Evolutionary conservation across 2,888 invertebrate genomes (phyloP), one percentile per base, ranked within the genome.

Genomic region (Meteorus colon): DNA sequence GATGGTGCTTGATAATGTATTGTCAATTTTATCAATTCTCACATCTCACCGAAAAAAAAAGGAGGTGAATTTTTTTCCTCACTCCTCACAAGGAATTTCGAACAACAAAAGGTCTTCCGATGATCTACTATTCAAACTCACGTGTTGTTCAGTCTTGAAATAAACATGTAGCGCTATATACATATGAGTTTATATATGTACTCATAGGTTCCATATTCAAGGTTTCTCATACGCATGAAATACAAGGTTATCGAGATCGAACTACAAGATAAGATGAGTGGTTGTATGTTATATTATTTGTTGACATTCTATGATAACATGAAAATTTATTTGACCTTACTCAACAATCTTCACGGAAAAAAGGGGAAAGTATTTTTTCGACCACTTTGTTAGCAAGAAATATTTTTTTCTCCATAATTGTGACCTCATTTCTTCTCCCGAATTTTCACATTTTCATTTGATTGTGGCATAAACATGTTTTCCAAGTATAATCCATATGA

Each of bases 241-340:
- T 41, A 24, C 75, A 75, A 71, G 75, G 75, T 71, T 75, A 75
- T 71, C 66, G 71, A 75, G 75, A 75, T 75, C 41, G 55, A 60
- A 29, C 41, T 41, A 55, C 29, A 16, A 71, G 41, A 71, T 71
- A 31, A 55, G 34, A 41, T 41, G 41, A 41, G 12, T 29, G 48
- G 12, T 48, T 45, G 45, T 67, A 34, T 4, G 34, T 34, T 1
- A 34, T 34, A 67, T 41, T 19, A 66, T 66, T 37, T 29, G 24
- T 29, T 24, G 16, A 4, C 34, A 66, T 66, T 66, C 24, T 19
- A 41, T 66, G 19, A 19, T 41, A 41, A 41, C 12, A 41, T 12
- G 12, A 41, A 41, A 41, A 41, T 5, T 41, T 2, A 12, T 41
- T 12, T 41, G 41, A 41, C 12, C 8, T 8, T 41, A 41, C 12